These are phyloP conservation scores for Tetragonula clypearis DNA, from an alignment of 1,140 invertebrate species.

Conservation along the genomic window DNA sequence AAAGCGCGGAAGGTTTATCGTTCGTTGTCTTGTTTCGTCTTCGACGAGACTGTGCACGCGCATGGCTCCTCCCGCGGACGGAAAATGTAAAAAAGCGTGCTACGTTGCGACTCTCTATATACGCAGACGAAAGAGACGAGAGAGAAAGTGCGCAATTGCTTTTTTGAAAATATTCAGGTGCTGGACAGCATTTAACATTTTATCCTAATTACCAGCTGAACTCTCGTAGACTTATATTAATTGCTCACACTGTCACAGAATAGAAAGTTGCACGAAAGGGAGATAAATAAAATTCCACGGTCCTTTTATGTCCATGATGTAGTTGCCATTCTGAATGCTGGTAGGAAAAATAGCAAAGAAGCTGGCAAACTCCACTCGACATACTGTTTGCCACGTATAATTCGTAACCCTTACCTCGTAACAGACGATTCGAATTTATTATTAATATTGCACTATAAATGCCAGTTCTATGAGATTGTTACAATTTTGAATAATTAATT, in stretches of 20 bases:
- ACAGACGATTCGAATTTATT: background rate
- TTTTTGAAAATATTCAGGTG: background rate
- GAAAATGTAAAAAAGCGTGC: background rate
- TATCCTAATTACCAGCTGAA: background rate
- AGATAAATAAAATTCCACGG: background rate
- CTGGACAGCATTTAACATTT: background rate
- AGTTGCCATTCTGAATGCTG: too few species aligned
- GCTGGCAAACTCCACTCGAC: too few species aligned
- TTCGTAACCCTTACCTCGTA: background rate
- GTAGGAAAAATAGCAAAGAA: too few species aligned
- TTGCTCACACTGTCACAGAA: background rate
- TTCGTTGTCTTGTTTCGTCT: background rate
- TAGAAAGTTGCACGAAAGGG: background rate
- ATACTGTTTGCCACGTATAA: background rate
- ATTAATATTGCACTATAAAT: background rate
- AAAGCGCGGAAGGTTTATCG: too few species aligned
- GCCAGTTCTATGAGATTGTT: background rate
- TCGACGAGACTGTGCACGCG: background rate
- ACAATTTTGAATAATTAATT: background rate
- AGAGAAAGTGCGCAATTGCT: background rate
- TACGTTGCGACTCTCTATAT: background rate
- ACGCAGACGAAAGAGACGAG: too few species aligned
- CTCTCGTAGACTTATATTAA: background rate
- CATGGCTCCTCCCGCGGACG: too few species aligned
- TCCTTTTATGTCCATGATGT: too few species aligned